Evolutionary conservation across 37 sponge, comb jelly and placozoan genomes (phyloP).

Genomic region (Geodia barretti): DNA sequence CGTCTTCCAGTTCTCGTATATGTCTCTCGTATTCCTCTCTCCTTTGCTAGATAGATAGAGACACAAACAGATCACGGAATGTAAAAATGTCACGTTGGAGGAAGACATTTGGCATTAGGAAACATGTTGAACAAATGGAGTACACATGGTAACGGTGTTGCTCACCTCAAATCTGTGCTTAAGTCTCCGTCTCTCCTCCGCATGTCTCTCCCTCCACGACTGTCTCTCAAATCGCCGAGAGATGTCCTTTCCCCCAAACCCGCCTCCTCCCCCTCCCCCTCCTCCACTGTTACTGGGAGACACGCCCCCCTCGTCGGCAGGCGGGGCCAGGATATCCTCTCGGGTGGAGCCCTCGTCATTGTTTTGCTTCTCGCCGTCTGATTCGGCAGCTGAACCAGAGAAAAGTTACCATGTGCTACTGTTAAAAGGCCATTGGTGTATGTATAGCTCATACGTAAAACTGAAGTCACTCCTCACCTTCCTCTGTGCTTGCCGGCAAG

Average conservation of each 20-base stretch:
- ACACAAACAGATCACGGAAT: too few species aligned
- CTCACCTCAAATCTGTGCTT: conserved; percentile 46
- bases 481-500: background rate
- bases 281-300: background rate
- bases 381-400: conserved; percentile 23
- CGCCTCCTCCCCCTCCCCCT: background rate
- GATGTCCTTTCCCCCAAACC: conserved; percentile 30
- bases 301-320: conserved; percentile 17
- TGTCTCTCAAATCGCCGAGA: conserved; percentile 55
- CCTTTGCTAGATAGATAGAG: conserved; percentile 21
- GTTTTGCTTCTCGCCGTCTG: conserved; percentile 50
- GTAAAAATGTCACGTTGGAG: too few species aligned
- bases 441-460: too few species aligned
- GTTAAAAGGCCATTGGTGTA: too few species aligned
- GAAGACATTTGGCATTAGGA: too few species aligned
- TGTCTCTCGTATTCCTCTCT: conserved; percentile 63
- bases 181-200: conserved; percentile 49
- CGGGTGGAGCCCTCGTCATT: background rate
- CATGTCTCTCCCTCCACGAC: conserved; percentile 74
- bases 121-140: background rate
- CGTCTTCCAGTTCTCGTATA: conserved; percentile 62
- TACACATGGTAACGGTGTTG: background rate
- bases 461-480: background rate
- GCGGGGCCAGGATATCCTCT: conserved; percentile 15
- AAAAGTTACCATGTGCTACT: background rate